Evolutionary conservation across 2,797 vertebrate species (phyloP).

Genomic region (Helarctos malayanus): DNA sequence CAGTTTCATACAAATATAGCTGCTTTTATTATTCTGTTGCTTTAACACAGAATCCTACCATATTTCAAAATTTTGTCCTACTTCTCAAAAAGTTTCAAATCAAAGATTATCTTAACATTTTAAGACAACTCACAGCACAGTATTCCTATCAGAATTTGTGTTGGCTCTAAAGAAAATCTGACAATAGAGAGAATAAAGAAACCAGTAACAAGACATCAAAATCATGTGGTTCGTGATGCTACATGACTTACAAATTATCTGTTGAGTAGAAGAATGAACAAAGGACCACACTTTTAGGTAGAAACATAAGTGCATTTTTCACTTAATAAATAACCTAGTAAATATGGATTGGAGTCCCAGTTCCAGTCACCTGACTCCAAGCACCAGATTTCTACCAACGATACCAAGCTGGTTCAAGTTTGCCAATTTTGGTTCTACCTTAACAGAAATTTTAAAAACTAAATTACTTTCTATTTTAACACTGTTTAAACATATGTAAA

Average conservation of each 20-base stretch:
- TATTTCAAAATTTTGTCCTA: constrained; percentile 15
- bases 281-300: constrained; percentile 19
- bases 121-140: constrained; percentile 41
- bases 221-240: constrained; percentile 6
- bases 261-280: constrained; percentile 39
- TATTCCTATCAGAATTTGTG: constrained; percentile 56
- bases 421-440: constrained; percentile 42
- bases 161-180: constrained; percentile 18
- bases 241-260: constrained; percentile 40
- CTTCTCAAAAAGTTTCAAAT: constrained; percentile 50
- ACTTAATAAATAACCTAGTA: constrained; percentile 62
- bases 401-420: background rate
- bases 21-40: constrained; percentile 36
- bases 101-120: background rate
- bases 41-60: constrained; percentile 20
- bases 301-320: background rate
- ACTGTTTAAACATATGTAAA: constrained; percentile 55
- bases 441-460: constrained; percentile 38
- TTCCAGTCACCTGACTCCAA: constrained; percentile 12
- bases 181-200: constrained; percentile 57
- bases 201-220: constrained; percentile 48
- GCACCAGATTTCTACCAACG: constrained; percentile 40
- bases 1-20: background rate
- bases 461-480: constrained; percentile 60
- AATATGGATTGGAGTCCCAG: background rate